Evolutionary conservation across 1,140 invertebrate genomes (phyloP).

Genomic region (Apis mellifera): Amel_HAv3.1 CM009933.2:5740501-5741000

Average conservation of each 20-base stretch:
- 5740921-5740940: constrained; percentile 41
- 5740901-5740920: constrained; percentile 33
- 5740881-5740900: background rate
- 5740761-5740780: constrained; percentile 36
- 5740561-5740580: background rate
- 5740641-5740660: constrained; percentile 17
- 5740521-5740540: background rate
- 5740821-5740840: background rate
- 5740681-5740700: no score
- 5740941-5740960: constrained; percentile 3
- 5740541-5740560: constrained; percentile 12
- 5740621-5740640: background rate
- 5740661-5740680: background rate
- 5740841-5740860: constrained; percentile 27
- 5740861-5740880: background rate
- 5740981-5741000: constrained; percentile 21
- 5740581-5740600: constrained; percentile 34
- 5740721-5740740: constrained; percentile 13
- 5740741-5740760: background rate
- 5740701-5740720: background rate
- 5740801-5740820: constrained; percentile 32
- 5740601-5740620: constrained; percentile 14
- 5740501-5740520: no score
- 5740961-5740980: constrained; percentile 17
- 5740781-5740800: constrained; percentile 33